A percentile compares a stretch with the other conserved stretches of the same genome.
phyloP scores from a whole-genome alignment of 2,113 vertebrate genomes.

The Muscicapa adusta region DNA sequence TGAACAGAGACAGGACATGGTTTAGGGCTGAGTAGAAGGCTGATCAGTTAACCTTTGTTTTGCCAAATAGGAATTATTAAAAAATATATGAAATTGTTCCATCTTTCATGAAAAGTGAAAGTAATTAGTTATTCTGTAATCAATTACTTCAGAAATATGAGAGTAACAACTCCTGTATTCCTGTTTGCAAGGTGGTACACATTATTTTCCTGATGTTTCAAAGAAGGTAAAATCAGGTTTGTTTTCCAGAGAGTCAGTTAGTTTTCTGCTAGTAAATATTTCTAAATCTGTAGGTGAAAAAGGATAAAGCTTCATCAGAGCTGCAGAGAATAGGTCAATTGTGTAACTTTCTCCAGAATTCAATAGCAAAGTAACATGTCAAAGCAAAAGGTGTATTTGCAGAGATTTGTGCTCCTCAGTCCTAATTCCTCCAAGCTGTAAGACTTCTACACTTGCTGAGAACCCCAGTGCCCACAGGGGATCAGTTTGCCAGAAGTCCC shows the following conservation, averaged over 20 bases:
- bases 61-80: neutral
- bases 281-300: neutral
- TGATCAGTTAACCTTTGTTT: neutral
- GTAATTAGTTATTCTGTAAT: neutral
- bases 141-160: neutral
- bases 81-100: neutral
- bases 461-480: neutral
- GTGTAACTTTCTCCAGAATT: neutral
- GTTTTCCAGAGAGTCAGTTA: slow-evolving; percentile 17
- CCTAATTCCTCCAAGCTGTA: neutral
- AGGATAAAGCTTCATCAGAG: neutral
- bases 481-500: neutral
- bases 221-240: neutral
- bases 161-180: neutral
- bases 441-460: neutral
- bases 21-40: neutral
- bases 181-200: accelerated
- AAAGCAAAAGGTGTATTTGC: neutral
- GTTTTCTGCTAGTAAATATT: slow-evolving; percentile 28
- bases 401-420: neutral
- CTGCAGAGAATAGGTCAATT: neutral
- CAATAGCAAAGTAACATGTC: neutral
- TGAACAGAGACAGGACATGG: neutral
- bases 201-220: neutral
- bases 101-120: neutral